Conservation (phyloP, 2,113 vertebrate genomes). For the Peromyscus maniculatus region DNA sequence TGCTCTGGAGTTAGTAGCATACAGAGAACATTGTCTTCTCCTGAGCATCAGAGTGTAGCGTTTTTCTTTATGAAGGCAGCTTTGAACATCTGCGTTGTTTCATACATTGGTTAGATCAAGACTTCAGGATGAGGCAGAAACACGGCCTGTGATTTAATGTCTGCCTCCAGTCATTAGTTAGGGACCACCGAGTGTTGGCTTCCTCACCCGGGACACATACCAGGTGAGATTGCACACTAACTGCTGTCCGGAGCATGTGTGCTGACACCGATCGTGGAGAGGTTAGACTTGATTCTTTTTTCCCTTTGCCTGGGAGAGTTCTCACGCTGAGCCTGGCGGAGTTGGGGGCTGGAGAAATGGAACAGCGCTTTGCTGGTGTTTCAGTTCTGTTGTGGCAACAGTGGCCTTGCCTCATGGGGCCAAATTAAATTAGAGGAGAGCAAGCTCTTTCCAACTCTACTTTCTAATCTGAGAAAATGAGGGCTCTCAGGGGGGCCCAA, state of each 20-base stretch:
- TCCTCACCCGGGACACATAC: not conserved
- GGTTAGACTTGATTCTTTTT: not conserved
- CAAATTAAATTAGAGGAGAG: constrained; percentile 30
- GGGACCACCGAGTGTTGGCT: not conserved
- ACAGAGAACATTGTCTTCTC: not conserved
- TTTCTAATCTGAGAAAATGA: constrained; percentile 58
- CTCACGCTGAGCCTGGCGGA: not conserved
- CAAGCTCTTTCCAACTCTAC: constrained; percentile 10
- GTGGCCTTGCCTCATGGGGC: not conserved
- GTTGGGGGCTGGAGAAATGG: not conserved
- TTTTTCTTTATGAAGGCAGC: not conserved
- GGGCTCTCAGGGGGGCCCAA: constrained; percentile 2
- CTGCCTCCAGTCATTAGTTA: not conserved
- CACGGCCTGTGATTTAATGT: not conserved
- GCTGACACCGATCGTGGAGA: not conserved
- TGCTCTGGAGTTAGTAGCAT: not conserved
- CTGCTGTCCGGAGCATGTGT: not conserved
- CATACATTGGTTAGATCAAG: not conserved
- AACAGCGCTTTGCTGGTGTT: not conserved
- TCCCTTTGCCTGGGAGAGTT: not conserved
- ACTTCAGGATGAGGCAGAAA: not conserved
- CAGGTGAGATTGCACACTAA: not conserved
- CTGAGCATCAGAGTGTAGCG: not conserved
- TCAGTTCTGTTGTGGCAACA: not conserved
- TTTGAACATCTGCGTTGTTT: not conserved